Conservation (phyloP, 2,797 vertebrate genomes). For the Falco novaeseelandiae region DNA sequence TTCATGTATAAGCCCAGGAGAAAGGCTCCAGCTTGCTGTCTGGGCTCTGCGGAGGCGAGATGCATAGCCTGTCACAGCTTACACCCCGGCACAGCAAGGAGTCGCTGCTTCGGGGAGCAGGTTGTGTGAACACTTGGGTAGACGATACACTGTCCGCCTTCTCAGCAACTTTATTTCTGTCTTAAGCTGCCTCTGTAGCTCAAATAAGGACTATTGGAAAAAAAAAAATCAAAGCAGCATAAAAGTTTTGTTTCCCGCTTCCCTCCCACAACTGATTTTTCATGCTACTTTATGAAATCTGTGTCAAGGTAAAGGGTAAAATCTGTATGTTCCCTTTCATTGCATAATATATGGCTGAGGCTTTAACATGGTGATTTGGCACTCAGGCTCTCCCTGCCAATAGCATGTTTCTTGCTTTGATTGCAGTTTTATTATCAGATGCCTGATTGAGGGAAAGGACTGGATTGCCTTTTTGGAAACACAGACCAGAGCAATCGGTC, state of each 20-base stretch:
- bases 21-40: background rate
- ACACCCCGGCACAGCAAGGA: background rate
- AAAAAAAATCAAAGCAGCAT: background rate
- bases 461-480: background rate
- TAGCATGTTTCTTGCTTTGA: background rate
- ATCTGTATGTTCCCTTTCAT: background rate
- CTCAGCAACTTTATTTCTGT: background rate
- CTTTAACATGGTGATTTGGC: background rate
- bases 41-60: background rate
- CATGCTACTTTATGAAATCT: background rate
- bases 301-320: background rate
- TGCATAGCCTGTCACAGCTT: background rate
- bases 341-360: background rate
- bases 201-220: background rate
- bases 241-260: background rate
- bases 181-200: background rate
- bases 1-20: background rate
- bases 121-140: background rate
- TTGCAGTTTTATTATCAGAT: background rate
- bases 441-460: background rate
- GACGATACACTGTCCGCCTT: accelerated
- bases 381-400: background rate
- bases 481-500: background rate
- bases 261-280: background rate
- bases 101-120: background rate